Evolutionary conservation across 2,113 vertebrate species (phyloP).

Genomic region (Brienomyrus brachyistius): DNA sequence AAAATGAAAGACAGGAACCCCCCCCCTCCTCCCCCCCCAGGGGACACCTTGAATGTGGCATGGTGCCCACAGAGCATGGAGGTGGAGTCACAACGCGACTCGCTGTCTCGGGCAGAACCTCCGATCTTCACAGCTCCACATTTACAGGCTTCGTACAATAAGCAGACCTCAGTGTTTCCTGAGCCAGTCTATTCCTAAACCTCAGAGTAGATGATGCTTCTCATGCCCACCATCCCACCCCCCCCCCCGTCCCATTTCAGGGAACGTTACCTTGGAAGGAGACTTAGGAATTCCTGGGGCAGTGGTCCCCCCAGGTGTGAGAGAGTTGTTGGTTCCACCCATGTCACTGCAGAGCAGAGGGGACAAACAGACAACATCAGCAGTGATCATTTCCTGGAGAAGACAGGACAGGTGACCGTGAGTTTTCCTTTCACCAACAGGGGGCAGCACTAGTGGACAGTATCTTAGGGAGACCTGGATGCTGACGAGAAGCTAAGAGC

Average conservation of each 20-base stretch:
- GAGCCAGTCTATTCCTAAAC: background rate
- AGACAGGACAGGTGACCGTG: background rate
- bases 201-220: background rate
- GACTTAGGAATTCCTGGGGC: slow-evolving; percentile 62
- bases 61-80: background rate
- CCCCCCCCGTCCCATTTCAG: background rate
- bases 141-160: background rate
- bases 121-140: background rate
- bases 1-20: background rate
- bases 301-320: slow-evolving; percentile 48
- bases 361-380: background rate
- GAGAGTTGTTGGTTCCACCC: slow-evolving; percentile 67
- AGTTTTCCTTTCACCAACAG: background rate
- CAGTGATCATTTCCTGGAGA: background rate
- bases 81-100: background rate
- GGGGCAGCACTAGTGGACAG: background rate
- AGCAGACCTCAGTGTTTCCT: background rate
- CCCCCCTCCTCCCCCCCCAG: background rate
- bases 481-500: background rate
- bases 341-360: slow-evolving; percentile 59
- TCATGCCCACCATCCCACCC: background rate
- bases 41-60: background rate
- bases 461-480: background rate
- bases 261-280: slow-evolving; percentile 75
- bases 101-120: background rate